These are phyloP conservation scores for Stenolophus ochropezus DNA, from an alignment of 2,888 invertebrate genomes.

Conservation along the genomic window DNA sequence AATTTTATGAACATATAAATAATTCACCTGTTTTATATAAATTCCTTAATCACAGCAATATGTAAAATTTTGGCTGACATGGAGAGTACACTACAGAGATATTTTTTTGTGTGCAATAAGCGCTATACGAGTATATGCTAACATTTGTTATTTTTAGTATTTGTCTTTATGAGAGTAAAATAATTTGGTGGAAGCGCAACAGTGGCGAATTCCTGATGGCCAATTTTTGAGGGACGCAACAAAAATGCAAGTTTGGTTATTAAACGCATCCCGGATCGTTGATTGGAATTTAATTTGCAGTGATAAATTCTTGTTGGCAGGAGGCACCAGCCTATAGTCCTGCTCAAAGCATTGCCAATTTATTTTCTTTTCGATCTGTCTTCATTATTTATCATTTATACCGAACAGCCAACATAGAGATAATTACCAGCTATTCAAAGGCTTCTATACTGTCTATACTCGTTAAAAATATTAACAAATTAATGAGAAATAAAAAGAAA, in stretches of 20 bases:
- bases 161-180: too few relatives aligned
- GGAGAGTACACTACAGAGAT: too few relatives aligned
- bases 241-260: not conserved
- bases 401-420: not conserved
- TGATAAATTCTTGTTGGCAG: conserved; percentile 45
- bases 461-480: not conserved
- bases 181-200: too few relatives aligned
- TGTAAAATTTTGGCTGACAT: too few relatives aligned
- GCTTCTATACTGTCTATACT: not conserved
- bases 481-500: not conserved
- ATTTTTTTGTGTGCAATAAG: too few relatives aligned
- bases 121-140: too few relatives aligned
- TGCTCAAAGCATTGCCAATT: conserved; percentile 19
- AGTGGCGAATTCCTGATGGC: too few relatives aligned
- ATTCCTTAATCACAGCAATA: too few relatives aligned
- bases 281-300: conserved; percentile 57
- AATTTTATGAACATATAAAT: too few relatives aligned
- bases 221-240: too few relatives aligned
- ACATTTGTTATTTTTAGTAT: too few relatives aligned
- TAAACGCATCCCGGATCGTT: conserved; percentile 13
- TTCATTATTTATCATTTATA: conserved; percentile 25
- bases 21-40: too few relatives aligned
- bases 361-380: conserved; percentile 24
- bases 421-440: not conserved
- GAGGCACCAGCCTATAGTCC: conserved; percentile 1